Conservation (phyloP, 2,797 vertebrate genomes). For the Megalops cyprinoides region DNA sequence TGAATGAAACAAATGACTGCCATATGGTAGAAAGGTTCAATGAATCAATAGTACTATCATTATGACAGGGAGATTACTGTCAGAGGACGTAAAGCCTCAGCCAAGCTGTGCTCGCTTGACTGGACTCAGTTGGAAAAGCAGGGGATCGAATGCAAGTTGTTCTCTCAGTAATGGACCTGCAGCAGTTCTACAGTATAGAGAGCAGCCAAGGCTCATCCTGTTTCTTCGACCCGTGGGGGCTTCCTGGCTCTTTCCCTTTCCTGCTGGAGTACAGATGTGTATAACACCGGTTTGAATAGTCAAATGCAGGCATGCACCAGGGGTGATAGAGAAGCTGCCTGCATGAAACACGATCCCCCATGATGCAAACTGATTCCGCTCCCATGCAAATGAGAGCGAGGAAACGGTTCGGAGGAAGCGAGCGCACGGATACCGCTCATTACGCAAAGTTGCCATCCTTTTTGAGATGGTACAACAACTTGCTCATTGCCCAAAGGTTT, state of each 20-base stretch:
- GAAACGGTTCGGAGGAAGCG: conserved; percentile 3
- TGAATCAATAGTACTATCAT: not conserved
- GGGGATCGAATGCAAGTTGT: not conserved
- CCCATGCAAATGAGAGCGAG: conserved; percentile 66
- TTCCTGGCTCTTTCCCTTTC: conserved; percentile 29
- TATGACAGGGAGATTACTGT: not conserved
- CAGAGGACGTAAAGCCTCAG: not conserved
- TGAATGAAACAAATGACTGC: not conserved
- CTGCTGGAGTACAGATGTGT: conserved; percentile 18
- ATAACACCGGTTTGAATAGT: conserved; percentile 64
- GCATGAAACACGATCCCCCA: conserved; percentile 57
- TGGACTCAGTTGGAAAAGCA: not conserved
- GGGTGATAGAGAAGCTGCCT: conserved; percentile 35
- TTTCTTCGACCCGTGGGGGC: not conserved
- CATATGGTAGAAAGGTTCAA: not conserved
- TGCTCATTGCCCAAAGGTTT: not conserved
- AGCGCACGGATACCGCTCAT: not conserved
- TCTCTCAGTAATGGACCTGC: not conserved
- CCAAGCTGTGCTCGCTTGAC: not conserved
- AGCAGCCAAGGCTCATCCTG: not conserved
- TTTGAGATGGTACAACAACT: not conserved
- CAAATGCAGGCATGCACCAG: conserved; percentile 58
- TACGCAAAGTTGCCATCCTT: not conserved
- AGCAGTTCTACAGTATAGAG: not conserved
- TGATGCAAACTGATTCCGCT: conserved; percentile 69